A percentile compares a stretch with the other conserved stretches of the same genome.
Evolutionary conservation across 2,888 invertebrate species (phyloP).

Genomic region (Micoletzkya japonica): DNA sequence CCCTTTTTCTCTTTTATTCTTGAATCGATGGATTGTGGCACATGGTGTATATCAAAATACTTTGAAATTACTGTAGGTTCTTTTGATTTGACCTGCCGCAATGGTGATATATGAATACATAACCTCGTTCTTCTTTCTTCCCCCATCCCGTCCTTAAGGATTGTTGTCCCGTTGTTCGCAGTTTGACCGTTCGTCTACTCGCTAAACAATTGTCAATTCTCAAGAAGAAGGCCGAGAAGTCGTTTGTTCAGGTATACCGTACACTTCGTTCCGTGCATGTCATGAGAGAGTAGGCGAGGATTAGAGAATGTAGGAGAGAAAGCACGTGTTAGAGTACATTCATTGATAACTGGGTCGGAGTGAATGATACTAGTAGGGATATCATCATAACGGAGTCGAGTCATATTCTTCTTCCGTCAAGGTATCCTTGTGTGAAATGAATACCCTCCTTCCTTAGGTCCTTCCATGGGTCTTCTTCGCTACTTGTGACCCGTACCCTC

Average conservation of each 20-base stretch:
- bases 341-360: background rate
- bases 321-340: too few species aligned
- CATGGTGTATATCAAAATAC: too few species aligned
- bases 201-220: constrained; percentile 17
- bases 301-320: too few species aligned
- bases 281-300: too few species aligned
- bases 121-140: too few species aligned
- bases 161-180: constrained; percentile 10
- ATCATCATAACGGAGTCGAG: background rate
- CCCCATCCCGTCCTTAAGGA: too few species aligned
- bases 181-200: constrained; percentile 7
- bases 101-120: too few species aligned
- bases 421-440: background rate
- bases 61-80: background rate
- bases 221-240: constrained; percentile 20
- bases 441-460: background rate
- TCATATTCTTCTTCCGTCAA: background rate
- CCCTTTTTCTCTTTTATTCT: background rate
- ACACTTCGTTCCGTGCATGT: too few species aligned
- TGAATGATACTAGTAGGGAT: background rate
- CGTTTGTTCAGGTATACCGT: background rate
- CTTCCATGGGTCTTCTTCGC: constrained; percentile 1
- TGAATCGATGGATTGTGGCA: background rate
- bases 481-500: background rate
- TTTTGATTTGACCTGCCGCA: background rate